Percentiles rank a stretch among this genome's conserved stretches.
phyloP scores from a whole-genome alignment of 2,113 vertebrate genomes.

The Lucifuga dentata region DNA sequence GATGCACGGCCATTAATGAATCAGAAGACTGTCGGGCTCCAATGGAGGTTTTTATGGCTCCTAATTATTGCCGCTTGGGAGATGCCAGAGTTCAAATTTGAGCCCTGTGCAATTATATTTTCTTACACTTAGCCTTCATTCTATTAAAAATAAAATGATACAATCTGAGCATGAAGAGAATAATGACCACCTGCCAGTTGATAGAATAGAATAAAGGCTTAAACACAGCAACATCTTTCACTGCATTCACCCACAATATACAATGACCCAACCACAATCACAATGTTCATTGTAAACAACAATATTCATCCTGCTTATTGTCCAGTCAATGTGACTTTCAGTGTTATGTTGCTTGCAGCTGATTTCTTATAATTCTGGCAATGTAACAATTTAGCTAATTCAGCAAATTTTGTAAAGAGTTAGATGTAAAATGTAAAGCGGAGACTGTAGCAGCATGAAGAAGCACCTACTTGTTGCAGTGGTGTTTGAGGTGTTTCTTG shows the following conservation, averaged over 20 bases:
- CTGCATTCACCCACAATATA: constrained; percentile 1
- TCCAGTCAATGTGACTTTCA: background rate
- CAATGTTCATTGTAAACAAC: background rate
- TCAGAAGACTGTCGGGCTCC: constrained; percentile 52
- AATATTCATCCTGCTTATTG: background rate
- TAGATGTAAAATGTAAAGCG: background rate
- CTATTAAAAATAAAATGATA: constrained; percentile 45
- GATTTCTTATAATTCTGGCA: too few relatives aligned
- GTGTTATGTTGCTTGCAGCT: too few relatives aligned
- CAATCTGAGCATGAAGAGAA: constrained; percentile 45
- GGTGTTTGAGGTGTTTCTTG: constrained; percentile 98
- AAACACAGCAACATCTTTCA: constrained; percentile 26
- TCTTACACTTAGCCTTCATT: constrained; percentile 50
- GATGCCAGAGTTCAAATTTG: constrained; percentile 36
- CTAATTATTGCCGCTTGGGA: constrained; percentile 55
- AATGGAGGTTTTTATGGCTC: constrained; percentile 58
- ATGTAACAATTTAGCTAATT: background rate
- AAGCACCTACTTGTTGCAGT: constrained; percentile 97
- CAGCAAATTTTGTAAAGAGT: too few relatives aligned
- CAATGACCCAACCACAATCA: constrained; percentile 4
- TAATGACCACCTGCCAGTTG: constrained; percentile 55
- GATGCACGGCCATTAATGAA: constrained; percentile 59
- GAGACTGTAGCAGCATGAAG: background rate
- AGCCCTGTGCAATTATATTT: constrained; percentile 47
- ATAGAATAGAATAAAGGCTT: constrained; percentile 34